Conservation (phyloP, 2,113 vertebrate species). For the Psilopsiagon aymara region DNA sequence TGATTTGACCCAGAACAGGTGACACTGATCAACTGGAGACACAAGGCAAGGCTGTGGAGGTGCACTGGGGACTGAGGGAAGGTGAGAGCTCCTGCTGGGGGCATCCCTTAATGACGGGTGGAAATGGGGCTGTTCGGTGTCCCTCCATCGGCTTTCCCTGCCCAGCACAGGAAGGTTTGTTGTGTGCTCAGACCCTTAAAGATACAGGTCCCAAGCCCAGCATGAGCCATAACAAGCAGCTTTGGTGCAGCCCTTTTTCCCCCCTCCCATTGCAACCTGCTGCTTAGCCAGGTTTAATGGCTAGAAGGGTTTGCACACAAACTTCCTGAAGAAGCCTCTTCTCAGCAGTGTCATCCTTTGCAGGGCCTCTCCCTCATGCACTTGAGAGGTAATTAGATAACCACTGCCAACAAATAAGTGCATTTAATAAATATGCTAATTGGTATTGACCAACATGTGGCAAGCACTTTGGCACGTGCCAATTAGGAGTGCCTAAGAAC, state of each 20-base stretch:
- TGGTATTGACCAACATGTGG: slow-evolving; percentile 56
- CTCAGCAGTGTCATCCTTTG: neutral
- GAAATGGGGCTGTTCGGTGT: neutral
- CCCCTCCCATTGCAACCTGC: neutral
- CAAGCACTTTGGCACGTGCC: slow-evolving; percentile 39
- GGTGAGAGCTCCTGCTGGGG: neutral
- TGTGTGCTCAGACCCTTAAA: neutral
- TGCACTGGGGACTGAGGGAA: fast-evolving
- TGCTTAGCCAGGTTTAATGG: neutral
- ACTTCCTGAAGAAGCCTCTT: neutral
- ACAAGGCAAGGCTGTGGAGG: neutral
- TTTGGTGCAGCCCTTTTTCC: neutral
- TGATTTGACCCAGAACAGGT: neutral
- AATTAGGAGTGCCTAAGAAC: neutral
- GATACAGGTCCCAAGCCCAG: neutral
- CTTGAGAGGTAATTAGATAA: slow-evolving; percentile 42
- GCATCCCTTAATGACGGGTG: neutral
- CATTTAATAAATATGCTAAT: slow-evolving; percentile 63
- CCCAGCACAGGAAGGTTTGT: neutral
- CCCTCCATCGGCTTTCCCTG: fast-evolving
- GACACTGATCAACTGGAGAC: neutral
- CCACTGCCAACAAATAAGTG: neutral
- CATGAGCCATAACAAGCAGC: fast-evolving
- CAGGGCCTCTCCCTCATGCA: neutral
- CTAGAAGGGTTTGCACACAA: neutral